Base-by-base conservation (phyloP, 2,113 vertebrate genomes). In the Perca flavescens region DNA sequence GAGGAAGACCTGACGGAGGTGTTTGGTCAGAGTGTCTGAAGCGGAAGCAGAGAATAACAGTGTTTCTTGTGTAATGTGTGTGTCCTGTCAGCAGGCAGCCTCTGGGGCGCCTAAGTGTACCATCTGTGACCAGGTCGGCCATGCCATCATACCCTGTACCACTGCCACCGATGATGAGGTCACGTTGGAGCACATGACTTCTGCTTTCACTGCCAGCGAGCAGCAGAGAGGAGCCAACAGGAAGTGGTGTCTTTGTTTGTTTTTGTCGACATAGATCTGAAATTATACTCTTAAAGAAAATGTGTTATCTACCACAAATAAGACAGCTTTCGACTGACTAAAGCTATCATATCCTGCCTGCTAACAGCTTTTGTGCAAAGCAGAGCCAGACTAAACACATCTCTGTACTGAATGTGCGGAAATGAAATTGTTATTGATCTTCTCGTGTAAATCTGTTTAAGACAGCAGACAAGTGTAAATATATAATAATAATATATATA, bases 41-140 rank as follows among this genome's bases (percentile, higher is more conserved):
- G 79, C 70, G 68, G 86, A 86, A 92, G 84, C 82, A 49, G 75
- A 85, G 81, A 80, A 84, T 84, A 83, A 84, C 83, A 75, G 63
- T 82, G 79, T 86, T 83, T 85, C 84, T 84, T 81, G 77, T 92
- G 85, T 90, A 92, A 82, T 13, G 77, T 84, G 84, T 77, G 91
- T 90, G 89, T 89, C 87, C 77, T 88, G 90, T 83, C 93, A 92
- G 91, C 91, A 81, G 91, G 91, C 87, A 87, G 87, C 89, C 88
- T 86, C 84, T 88, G 78, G 91, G 91, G 75, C 9, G 63, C 82
- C 90, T 85, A 90, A 93, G 88, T 86, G 91, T 80, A 74, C 93
- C 93, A 94, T 94, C 91, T 94, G 93, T 83, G 87, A 91, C 84
- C 89, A 68, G 88, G 77, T 88, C 90, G 86, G 86, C 87, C 60